Conservation (phyloP, 2,888 invertebrate species). For the Pantelozetes paolii region DNA sequence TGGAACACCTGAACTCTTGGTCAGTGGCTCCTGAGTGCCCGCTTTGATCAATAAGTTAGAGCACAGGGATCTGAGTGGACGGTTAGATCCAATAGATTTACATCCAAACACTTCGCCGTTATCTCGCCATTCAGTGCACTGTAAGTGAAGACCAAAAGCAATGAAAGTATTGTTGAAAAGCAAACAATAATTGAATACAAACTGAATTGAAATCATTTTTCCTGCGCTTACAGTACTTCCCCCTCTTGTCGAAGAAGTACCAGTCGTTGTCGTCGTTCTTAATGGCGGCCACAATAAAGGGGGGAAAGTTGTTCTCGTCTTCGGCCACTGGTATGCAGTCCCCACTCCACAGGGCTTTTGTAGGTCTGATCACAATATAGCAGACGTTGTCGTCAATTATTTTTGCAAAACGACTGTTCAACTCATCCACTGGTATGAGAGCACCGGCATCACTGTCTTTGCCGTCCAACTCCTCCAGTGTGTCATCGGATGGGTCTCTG, state of each 20-base stretch:
- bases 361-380: not conserved
- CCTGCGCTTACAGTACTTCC: conserved; percentile 4
- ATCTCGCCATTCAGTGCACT: conserved; percentile 14
- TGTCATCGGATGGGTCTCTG: not conserved
- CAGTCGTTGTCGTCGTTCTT: conserved; percentile 12
- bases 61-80: not conserved
- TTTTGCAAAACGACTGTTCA: not conserved
- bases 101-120: conserved; percentile 15
- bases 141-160: not conserved
- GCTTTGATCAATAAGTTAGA: conserved; percentile 7
- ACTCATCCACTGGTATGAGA: conserved; percentile 12
- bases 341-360: not conserved
- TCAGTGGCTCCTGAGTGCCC: not conserved
- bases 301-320: conserved; percentile 17
- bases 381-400: not conserved
- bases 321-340: not conserved
- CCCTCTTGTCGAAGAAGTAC: not conserved
- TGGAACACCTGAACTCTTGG: not conserved
- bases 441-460: conserved; percentile 2
- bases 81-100: not conserved
- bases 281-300: conserved; percentile 23
- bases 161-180: not conserved
- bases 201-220: not conserved
- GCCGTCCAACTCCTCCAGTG: not conserved
- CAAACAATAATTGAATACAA: not conserved